Percentiles rank a stretch among this genome's conserved stretches.
phyloP scores from a whole-genome alignment of 2,113 vertebrate genomes.

The Neolamprologus toae region DNA sequence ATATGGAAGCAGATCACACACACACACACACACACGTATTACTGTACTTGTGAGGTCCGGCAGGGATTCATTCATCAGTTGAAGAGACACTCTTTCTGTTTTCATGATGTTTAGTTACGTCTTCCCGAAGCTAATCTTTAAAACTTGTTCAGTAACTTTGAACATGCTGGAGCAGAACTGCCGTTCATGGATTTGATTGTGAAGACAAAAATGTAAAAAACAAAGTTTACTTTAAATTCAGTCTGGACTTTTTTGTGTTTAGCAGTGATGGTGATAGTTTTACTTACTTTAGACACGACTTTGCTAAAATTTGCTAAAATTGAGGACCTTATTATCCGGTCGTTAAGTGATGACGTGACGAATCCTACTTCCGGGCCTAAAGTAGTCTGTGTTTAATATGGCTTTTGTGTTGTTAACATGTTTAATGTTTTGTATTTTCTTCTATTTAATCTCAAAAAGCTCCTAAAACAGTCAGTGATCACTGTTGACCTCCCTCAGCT shows the following conservation, averaged over 20 bases:
- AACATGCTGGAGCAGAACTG: not conserved
- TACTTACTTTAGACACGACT: not conserved
- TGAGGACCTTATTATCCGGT: not conserved
- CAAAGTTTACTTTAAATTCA: not conserved
- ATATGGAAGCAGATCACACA: constrained; percentile 17
- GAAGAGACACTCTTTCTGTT: not conserved
- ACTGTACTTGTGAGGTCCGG: not conserved
- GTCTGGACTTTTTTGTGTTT: not conserved
- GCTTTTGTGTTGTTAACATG: not conserved
- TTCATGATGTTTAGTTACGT: not conserved
- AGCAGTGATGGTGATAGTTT: not conserved
- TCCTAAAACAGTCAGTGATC: not conserved
- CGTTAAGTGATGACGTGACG: fast-evolving
- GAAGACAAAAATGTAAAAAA: not conserved
- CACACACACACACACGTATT: not conserved
- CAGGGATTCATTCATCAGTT: not conserved
- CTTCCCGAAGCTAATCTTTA: not conserved
- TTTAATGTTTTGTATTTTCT: not conserved
- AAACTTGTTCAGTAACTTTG: not conserved
- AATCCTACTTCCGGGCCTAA: fast-evolving
- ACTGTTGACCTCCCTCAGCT: not conserved
- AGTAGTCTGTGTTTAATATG: not conserved
- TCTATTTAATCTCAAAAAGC: not conserved
- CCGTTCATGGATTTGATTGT: not conserved
- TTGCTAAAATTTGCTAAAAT: not conserved